phyloP scores from a whole-genome alignment of 2,888 invertebrate species.

The Halictus ligatus region DNA sequence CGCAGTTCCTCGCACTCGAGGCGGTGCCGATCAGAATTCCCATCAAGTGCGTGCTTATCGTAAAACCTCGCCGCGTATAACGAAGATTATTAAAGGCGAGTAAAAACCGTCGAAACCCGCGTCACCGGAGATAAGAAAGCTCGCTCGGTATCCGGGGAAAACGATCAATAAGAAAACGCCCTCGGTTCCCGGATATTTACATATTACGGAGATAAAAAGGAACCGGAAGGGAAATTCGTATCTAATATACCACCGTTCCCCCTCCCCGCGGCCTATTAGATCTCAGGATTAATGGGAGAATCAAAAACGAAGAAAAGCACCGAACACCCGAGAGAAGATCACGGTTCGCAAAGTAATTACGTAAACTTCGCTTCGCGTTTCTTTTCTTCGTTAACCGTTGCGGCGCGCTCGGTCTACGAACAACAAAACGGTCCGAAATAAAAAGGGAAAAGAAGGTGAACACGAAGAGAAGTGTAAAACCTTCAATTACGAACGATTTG shows the following conservation, averaged over 20 bases:
- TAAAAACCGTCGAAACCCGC: neutral
- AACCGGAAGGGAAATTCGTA: neutral
- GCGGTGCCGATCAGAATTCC: neutral
- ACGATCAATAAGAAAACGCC: slow-evolving; percentile 10
- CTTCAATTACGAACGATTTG: slow-evolving; percentile 11
- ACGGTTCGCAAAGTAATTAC: neutral
- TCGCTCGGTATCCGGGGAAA: neutral
- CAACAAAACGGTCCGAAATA: neutral
- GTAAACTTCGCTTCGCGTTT: neutral
- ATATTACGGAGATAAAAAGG: neutral
- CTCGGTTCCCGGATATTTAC: neutral
- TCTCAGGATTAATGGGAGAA: neutral
- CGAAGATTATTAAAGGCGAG: neutral
- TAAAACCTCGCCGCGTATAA: neutral
- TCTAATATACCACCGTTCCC: neutral
- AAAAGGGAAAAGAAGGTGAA: too few species aligned
- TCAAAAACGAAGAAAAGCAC: neutral
- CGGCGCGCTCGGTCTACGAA: neutral
- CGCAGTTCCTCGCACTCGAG: neutral
- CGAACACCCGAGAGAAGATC: neutral
- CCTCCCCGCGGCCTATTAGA: neutral
- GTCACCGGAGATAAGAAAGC: slow-evolving; percentile 3
- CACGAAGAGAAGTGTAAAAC: neutral
- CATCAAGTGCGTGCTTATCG: neutral
- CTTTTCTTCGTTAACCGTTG: neutral